phyloP scores from a whole-genome alignment of 2,888 invertebrate genomes.

The Hipparchia semele region DNA sequence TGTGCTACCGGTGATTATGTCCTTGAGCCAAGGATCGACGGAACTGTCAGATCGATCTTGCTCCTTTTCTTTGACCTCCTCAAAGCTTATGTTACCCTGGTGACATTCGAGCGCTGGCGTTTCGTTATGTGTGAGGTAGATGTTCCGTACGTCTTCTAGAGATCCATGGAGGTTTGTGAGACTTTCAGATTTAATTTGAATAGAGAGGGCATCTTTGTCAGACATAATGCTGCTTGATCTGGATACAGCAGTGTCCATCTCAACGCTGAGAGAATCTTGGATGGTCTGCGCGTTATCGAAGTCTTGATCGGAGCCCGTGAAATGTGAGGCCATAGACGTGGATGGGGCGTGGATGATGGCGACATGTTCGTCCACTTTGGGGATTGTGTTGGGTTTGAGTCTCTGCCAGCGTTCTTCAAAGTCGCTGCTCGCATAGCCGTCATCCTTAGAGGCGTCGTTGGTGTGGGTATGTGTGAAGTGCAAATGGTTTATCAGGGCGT shows the following conservation, averaged over 20 bases:
- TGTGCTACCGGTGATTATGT: conserved; percentile 82
- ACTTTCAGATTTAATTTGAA: conserved; percentile 79
- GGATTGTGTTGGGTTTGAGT: conserved; percentile 85
- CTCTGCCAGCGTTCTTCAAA: conserved; percentile 90
- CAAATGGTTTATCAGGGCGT: conserved; percentile 72
- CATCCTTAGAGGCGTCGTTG: conserved; percentile 47
- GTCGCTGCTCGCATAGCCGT: conserved; percentile 66
- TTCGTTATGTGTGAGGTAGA: conserved; percentile 75
- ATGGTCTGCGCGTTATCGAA: conserved; percentile 55
- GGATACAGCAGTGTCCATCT: conserved; percentile 68
- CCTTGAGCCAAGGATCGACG: conserved; percentile 84
- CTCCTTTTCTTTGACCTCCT: conserved; percentile 61
- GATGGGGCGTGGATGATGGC: conserved; percentile 73
- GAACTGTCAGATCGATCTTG: conserved; percentile 70
- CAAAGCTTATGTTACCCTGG: conserved; percentile 66
- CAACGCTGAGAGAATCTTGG: conserved; percentile 63
- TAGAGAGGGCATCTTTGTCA: conserved; percentile 67
- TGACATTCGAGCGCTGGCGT: conserved; percentile 68
- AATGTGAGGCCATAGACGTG: conserved; percentile 61
- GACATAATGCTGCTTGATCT: conserved; percentile 74
- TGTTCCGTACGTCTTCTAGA: conserved; percentile 82
- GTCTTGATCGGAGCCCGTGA: conserved; percentile 64
- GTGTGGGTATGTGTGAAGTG: conserved; percentile 59
- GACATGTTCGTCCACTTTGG: conserved; percentile 81
- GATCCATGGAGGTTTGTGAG: conserved; percentile 88